phyloP scores from a whole-genome alignment of 2,797 vertebrate genomes.

The Podargus strigoides region DNA sequence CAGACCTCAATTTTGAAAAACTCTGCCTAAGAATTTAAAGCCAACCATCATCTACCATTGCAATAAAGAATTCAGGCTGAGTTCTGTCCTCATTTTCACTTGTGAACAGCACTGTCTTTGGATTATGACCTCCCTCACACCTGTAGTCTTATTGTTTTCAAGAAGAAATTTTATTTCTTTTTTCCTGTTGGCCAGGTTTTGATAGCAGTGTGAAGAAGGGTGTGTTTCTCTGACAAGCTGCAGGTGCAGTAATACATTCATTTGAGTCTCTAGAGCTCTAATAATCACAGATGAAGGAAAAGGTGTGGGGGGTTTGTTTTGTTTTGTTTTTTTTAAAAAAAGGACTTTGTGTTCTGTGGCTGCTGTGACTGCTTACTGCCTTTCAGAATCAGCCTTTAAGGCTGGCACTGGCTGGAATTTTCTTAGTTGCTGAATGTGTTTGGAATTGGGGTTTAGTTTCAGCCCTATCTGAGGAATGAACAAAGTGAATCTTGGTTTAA shows the following conservation, averaged over 20 bases:
- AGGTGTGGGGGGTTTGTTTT: background rate
- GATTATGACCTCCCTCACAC: slow-evolving; percentile 49
- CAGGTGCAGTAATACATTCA: slow-evolving; percentile 28
- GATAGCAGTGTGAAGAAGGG: slow-evolving; percentile 35
- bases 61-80: slow-evolving; percentile 54
- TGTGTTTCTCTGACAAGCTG: slow-evolving; percentile 41
- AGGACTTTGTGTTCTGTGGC: background rate
- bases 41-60: background rate
- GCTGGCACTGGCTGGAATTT: background rate
- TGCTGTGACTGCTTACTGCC: background rate
- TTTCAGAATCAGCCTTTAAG: slow-evolving; percentile 27
- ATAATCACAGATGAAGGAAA: slow-evolving; percentile 35
- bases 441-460: background rate
- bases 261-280: slow-evolving; percentile 29
- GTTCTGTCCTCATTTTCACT: slow-evolving; percentile 49
- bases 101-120: slow-evolving; percentile 36
- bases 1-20: slow-evolving; percentile 5
- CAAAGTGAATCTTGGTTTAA: background rate
- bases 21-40: slow-evolving; percentile 35
- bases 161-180: slow-evolving; percentile 21
- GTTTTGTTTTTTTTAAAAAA: background rate
- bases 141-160: slow-evolving; percentile 56
- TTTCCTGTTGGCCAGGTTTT: slow-evolving; percentile 49
- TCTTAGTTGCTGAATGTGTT: background rate
- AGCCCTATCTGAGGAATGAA: background rate